These are phyloP conservation scores for Erythrolamprus reginae DNA, from an alignment of 2,113 vertebrate genomes.

Conservation along the genomic window DNA sequence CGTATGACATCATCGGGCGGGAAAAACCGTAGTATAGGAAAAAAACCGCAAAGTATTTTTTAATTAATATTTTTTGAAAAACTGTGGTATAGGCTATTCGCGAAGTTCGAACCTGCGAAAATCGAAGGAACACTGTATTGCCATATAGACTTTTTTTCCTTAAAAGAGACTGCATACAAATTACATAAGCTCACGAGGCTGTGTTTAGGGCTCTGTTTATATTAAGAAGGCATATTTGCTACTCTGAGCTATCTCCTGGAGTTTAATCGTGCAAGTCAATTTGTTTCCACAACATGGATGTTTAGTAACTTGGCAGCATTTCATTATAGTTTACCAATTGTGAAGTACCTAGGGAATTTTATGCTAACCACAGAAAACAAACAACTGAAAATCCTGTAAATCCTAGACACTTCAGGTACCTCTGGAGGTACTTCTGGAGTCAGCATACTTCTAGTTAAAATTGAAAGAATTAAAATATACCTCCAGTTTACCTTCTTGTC, in stretches of 20 bases:
- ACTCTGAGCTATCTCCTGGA: slow-evolving; percentile 37
- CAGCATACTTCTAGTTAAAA: slow-evolving; percentile 38
- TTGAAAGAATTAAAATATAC: slow-evolving; percentile 21
- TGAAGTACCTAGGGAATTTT: background rate
- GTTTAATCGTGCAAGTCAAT: slow-evolving; percentile 48
- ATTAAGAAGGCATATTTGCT: slow-evolving; percentile 49
- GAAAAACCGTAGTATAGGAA: too few species aligned
- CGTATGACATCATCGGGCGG: too few species aligned
- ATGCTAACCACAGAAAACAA: slow-evolving; percentile 18
- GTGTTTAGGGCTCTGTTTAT: slow-evolving; percentile 52
- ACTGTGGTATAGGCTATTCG: too few species aligned
- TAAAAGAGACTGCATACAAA: slow-evolving; percentile 8
- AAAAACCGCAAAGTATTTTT: too few species aligned
- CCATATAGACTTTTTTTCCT: background rate
- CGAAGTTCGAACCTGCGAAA: too few species aligned
- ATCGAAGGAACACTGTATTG: too few species aligned
- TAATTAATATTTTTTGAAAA: too few species aligned
- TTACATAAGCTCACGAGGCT: slow-evolving; percentile 40
- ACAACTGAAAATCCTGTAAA: background rate
- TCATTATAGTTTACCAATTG: slow-evolving; percentile 24
- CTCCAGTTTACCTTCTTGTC: background rate
- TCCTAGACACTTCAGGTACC: slow-evolving; percentile 19
- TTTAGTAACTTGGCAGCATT: slow-evolving; percentile 32
- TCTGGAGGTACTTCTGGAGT: background rate
- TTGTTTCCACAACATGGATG: slow-evolving; percentile 35